These are phyloP conservation scores for Parazoanthus swiftii DNA, from an alignment of 92 coral and sea anemone genomes.

Conservation along the genomic window DNA sequence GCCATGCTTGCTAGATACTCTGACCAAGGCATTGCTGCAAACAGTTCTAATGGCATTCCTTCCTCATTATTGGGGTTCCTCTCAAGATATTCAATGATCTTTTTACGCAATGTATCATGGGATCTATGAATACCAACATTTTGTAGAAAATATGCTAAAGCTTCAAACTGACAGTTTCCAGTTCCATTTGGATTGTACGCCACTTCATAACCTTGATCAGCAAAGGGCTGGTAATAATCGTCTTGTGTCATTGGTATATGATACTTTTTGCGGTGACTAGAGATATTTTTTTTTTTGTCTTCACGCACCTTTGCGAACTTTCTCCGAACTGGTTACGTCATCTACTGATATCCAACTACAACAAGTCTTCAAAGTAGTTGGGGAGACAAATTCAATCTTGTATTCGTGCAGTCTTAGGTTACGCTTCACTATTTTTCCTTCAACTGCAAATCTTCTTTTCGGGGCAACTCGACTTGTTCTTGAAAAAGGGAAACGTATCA, in stretches of 20 bases:
- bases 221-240: constrained; percentile 7
- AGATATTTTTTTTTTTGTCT: constrained; percentile 16
- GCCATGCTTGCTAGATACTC: constrained; percentile 17
- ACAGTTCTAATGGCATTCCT: constrained; percentile 35
- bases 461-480: constrained; percentile 33
- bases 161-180: constrained; percentile 36
- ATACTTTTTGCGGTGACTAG: constrained; percentile 6
- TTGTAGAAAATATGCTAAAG: constrained; percentile 20
- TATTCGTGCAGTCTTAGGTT: background rate
- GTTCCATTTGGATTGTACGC: constrained; percentile 24
- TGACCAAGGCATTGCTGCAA: constrained; percentile 41
- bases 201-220: constrained; percentile 18
- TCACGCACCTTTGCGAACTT: constrained; percentile 3
- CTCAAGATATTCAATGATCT: constrained; percentile 17
- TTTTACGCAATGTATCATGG: constrained; percentile 23
- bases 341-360: background rate
- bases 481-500: constrained; percentile 47
- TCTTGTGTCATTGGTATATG: constrained; percentile 18
- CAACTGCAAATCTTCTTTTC: constrained; percentile 35
- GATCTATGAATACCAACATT: constrained; percentile 32
- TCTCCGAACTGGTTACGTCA: constrained; percentile 1
- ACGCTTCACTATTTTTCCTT: constrained; percentile 27
- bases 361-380: no score
- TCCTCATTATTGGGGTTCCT: constrained; percentile 31
- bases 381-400: no score